Evolutionary conservation across 2,797 vertebrate genomes (phyloP).

Genomic region (Echiichthys vipera): DNA sequence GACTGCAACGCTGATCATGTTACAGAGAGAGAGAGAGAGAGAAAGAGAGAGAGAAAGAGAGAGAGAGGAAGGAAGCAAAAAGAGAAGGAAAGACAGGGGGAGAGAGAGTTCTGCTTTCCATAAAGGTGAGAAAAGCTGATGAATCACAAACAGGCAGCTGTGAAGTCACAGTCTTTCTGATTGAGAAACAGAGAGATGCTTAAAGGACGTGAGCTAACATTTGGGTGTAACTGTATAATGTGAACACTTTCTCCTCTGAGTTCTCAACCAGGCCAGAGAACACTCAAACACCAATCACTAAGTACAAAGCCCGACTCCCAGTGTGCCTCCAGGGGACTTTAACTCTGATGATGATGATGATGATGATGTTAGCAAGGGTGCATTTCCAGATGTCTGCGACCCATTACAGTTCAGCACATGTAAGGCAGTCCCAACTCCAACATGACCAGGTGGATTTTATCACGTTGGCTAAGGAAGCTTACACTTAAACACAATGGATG

Average conservation of each 20-base stretch:
- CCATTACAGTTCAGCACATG: conserved; percentile 38
- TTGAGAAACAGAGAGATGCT: conserved; percentile 25
- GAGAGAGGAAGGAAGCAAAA: background rate
- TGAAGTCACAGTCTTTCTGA: conserved; percentile 19
- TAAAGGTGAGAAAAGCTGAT: conserved; percentile 24
- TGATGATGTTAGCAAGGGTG: conserved; percentile 16
- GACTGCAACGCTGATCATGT: conserved; percentile 61
- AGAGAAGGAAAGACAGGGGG: background rate
- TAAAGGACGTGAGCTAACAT: conserved; percentile 8
- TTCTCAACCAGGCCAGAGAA: conserved; percentile 4
- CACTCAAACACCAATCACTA: background rate
- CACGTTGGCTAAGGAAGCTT: conserved; percentile 5
- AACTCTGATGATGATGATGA: background rate
- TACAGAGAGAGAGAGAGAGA: conserved; percentile 35
- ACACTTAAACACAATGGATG: background rate
- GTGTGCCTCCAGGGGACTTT: background rate
- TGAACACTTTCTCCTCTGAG: conserved; percentile 15
- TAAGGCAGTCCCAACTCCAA: conserved; percentile 2
- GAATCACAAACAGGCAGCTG: conserved; percentile 13
- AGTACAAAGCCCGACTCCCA: conserved; percentile 4
- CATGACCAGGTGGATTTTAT: conserved; percentile 38
- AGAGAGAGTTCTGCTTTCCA: conserved; percentile 67
- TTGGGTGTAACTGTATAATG: conserved; percentile 10
- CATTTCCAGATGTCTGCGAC: conserved; percentile 59
- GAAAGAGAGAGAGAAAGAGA: background rate